Conservation (phyloP, 2,797 vertebrate species). For the Moxostoma hubbsi region DNA sequence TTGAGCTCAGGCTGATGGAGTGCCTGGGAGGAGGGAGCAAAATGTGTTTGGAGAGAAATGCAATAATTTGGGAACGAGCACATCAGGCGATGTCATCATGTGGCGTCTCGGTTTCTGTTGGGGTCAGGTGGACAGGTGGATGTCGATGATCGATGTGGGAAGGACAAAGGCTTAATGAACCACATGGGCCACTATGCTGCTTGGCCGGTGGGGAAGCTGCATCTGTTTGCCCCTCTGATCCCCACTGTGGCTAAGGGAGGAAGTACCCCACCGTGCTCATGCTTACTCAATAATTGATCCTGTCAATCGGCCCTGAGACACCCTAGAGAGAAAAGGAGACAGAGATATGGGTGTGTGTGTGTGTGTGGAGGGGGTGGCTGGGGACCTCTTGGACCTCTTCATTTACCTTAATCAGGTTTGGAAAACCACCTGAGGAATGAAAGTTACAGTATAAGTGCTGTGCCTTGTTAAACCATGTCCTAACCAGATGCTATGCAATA, state of each 20-base stretch:
- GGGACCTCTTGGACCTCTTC: conserved; percentile 15
- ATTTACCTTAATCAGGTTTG: conserved; percentile 23
- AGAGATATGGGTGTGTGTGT: not conserved
- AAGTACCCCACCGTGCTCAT: conserved; percentile 75
- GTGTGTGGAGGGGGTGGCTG: not conserved
- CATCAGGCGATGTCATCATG: conserved; percentile 41
- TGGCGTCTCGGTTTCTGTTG: not conserved
- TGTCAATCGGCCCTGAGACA: conserved; percentile 41
- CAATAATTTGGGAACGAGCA: not conserved
- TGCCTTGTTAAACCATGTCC: no score
- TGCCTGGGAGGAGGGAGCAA: not conserved
- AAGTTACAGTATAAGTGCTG: not conserved
- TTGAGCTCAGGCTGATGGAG: conserved; percentile 23
- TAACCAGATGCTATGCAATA: no score
- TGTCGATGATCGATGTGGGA: conserved; percentile 22
- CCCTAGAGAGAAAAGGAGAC: conserved; percentile 13
- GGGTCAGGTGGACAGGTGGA: conserved; percentile 36
- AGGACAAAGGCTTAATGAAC: conserved; percentile 65
- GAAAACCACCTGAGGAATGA: conserved; percentile 9
- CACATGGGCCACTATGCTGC: conserved; percentile 56
- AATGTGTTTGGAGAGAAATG: conserved; percentile 8
- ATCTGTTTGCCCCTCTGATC: conserved; percentile 78
- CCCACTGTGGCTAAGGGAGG: conserved; percentile 70
- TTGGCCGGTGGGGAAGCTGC: conserved; percentile 64
- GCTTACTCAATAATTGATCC: conserved; percentile 73